Conservation (phyloP, 2,113 vertebrate genomes). For the Cyprinodon tularosa region DNA sequence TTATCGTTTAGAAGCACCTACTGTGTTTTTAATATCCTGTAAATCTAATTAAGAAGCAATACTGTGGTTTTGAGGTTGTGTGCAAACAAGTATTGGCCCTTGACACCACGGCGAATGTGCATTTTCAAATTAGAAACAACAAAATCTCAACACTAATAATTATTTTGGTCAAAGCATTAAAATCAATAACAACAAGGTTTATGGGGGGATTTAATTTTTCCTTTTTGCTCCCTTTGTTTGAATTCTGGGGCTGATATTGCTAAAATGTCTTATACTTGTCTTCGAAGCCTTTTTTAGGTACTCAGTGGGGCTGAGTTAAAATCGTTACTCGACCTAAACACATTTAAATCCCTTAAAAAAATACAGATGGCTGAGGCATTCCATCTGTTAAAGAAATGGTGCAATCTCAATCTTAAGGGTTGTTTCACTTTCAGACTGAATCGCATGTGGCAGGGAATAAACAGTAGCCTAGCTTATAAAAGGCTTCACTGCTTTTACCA, state of each 20-base stretch:
- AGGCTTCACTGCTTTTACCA: conserved; percentile 76
- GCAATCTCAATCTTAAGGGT: conserved; percentile 74
- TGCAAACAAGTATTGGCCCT: conserved; percentile 62
- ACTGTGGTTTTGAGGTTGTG: conserved; percentile 73
- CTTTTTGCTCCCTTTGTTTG: conserved; percentile 53
- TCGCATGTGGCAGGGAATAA: conserved; percentile 76
- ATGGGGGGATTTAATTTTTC: conserved; percentile 41
- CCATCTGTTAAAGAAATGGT: conserved; percentile 79
- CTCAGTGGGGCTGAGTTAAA: conserved; percentile 4
- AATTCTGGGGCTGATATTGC: conserved; percentile 42
- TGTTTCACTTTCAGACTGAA: conserved; percentile 75
- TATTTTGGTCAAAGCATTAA: conserved; percentile 48
- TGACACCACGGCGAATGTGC: conserved; percentile 34
- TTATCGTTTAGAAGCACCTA: conserved; percentile 79
- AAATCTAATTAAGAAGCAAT: conserved; percentile 80
- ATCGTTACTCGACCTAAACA: conserved; percentile 58
- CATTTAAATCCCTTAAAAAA: conserved; percentile 40
- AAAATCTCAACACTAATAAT: conserved; percentile 48
- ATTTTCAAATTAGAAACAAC: conserved; percentile 65
- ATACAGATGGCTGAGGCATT: conserved; percentile 63
- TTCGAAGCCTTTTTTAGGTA: conserved; percentile 53
- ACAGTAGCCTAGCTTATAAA: conserved; percentile 76
- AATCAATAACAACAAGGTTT: conserved; percentile 63
- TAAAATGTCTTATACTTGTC: conserved; percentile 2
- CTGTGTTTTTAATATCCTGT: conserved; percentile 81